Percentiles rank a stretch among this genome's conserved stretches.
Conservation (phyloP, 2,797 vertebrate genomes). For the Artibeus lituratus region DNA sequence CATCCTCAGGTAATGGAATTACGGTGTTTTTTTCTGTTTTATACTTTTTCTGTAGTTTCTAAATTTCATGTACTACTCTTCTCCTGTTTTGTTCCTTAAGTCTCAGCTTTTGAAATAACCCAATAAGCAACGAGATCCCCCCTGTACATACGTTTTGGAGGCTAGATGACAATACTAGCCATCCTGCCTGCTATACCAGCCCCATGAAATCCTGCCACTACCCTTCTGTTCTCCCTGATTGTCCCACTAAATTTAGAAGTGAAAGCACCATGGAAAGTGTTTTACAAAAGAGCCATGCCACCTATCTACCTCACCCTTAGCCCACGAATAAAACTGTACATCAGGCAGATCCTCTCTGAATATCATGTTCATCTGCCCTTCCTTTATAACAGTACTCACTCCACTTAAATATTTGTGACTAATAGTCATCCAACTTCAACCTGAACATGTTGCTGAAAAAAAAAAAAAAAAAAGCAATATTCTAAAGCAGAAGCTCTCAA, state of each 20-base stretch:
- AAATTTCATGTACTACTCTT: neutral
- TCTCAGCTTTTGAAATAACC: constrained; percentile 23
- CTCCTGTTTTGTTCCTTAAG: neutral
- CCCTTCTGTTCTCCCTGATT: neutral
- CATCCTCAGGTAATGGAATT: neutral
- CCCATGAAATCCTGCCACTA: neutral
- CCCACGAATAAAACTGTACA: neutral
- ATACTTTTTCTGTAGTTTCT: neutral
- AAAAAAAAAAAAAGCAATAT: neutral
- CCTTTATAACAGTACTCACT: neutral
- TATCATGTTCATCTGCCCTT: neutral
- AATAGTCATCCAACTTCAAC: neutral
- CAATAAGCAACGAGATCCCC: neutral
- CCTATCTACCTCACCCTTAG: neutral
- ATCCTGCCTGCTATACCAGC: neutral
- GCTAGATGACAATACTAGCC: neutral
- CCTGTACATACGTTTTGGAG: neutral
- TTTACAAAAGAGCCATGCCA: neutral
- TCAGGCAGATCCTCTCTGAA: neutral
- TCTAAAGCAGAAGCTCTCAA: neutral
- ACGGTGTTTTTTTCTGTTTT: neutral
- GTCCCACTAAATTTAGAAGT: neutral
- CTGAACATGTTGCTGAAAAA: neutral
- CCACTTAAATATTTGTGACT: neutral
- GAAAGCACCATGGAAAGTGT: neutral